Conservation (phyloP, 1,140 invertebrate species). For the Hormaphis cornu region DNA sequence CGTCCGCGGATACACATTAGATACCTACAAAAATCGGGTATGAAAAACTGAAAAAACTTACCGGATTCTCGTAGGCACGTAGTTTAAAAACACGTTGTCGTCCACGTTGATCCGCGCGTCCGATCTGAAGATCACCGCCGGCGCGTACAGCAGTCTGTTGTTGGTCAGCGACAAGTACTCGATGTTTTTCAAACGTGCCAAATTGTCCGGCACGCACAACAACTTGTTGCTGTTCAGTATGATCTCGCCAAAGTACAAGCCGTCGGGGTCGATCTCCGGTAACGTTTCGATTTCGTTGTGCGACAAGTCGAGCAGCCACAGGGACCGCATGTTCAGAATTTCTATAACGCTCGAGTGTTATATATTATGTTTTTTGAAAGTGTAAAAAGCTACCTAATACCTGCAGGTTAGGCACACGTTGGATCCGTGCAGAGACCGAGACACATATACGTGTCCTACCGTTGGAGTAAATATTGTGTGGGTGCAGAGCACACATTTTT, state of each 20-base stretch:
- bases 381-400: no score
- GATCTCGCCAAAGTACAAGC: conserved; percentile 11
- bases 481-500: no score
- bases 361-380: no score
- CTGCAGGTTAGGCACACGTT: no score
- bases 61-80: background rate
- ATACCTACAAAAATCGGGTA: background rate
- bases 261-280: background rate
- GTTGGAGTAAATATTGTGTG: no score
- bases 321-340: conserved; percentile 1
- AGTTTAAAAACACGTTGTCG: conserved; percentile 2
- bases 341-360: no score
- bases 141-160: background rate
- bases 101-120: conserved; percentile 10
- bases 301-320: conserved; percentile 11
- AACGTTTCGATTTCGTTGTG: background rate
- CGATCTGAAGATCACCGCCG: background rate
- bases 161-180: conserved; percentile 1
- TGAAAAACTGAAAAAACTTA: background rate
- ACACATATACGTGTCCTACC: no score
- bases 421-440: no score
- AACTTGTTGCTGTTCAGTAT: background rate
- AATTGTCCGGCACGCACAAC: conserved; percentile 4
- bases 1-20: no score
- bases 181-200: background rate